Base-by-base conservation (phyloP, 92 coral and sea anemone species). In the Chrysogorgia sp. region DNA sequence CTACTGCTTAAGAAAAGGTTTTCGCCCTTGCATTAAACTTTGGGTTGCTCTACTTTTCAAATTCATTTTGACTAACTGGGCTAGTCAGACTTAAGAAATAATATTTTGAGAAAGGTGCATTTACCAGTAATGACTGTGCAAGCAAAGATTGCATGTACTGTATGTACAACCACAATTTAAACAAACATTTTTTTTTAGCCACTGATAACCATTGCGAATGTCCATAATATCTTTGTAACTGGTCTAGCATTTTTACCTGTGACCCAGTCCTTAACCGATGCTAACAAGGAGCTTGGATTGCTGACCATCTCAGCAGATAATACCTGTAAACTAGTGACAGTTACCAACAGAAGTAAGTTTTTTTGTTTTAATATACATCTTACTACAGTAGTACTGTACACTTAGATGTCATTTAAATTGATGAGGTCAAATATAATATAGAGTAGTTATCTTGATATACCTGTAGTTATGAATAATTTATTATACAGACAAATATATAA, bases 251-350 rank as follows among this genome's bases (percentile, higher is more conserved):
- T 96, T 80, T 84, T 90, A 26, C 99, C 96, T 5, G 82, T 77
- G 15, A 92, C 99, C 17, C 83, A 83, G 52, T 89, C 92, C 0
- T 84, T 96, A 30, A 74, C 75, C 34, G 86, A 91, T 32, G 88
- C 92, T n/a, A 82, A 79, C 60, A 83, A 75, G 22, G 99, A 96
- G 83, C 76, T 90, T 12, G 99, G 97, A 17, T 82, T 96, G 34
- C 83, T 96, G 21, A 96, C 97, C 31, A 96, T 96, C 67, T 96
- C 99, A 34, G 99, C 99, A 21, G 99, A 96, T 74, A 88, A 96
- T 66, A 86, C 99, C 19, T 92, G 96, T 48, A 96, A 90, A 87
- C 92, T 92, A 13, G 92, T 96, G 19, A 83, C 96, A 10, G 75
- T 96, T 43, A 77, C 89, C 40, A 81, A 78, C 61, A 96, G 91